Conservation (phyloP, 2,888 invertebrate species). For the Diadegma fenestrale region DNA sequence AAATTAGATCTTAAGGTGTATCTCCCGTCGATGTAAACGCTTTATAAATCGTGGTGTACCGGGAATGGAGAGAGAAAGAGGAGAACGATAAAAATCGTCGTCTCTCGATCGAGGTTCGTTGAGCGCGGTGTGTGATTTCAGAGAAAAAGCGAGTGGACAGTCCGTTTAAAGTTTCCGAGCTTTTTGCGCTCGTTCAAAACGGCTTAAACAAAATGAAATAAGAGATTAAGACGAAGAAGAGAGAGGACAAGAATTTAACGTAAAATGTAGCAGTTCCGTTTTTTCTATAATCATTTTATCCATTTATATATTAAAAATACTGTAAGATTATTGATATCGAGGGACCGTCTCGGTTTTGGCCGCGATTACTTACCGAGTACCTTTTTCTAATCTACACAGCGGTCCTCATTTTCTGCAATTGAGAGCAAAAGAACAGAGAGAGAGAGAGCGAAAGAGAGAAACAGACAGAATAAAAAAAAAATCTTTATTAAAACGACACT, state of each 20-base stretch:
- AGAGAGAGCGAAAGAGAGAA: not conserved
- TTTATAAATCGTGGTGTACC: conserved; percentile 52
- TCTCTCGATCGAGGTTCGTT: conserved; percentile 2
- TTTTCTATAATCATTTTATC: conserved; percentile 58
- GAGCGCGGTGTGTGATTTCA: conserved; percentile 25
- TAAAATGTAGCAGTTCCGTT: conserved; percentile 51
- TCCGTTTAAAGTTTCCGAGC: conserved; percentile 52
- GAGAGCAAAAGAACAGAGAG: conserved; percentile 6
- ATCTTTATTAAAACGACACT: not conserved
- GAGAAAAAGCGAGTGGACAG: conserved; percentile 19
- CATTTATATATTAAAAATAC: conserved; percentile 43
- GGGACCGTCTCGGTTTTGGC: conserved; percentile 55
- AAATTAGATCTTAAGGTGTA: conserved; percentile 56
- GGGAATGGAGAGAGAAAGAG: conserved; percentile 19
- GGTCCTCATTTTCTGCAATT: conserved; percentile 25
- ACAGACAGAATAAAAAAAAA: not conserved
- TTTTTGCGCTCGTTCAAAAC: conserved; percentile 56
- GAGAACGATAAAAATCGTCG: not conserved
- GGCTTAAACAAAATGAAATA: conserved; percentile 57
- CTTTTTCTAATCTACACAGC: conserved; percentile 46
- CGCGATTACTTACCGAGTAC: conserved; percentile 61
- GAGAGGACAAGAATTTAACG: conserved; percentile 38
- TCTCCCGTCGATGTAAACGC: conserved; percentile 57
- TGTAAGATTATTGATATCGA: conserved; percentile 45
- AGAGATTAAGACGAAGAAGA: not conserved